Evolutionary conservation across 2,113 vertebrate genomes (phyloP), one percentile per base, ranked within the genome.

Genomic region (Myotis yumanensis): DNA sequence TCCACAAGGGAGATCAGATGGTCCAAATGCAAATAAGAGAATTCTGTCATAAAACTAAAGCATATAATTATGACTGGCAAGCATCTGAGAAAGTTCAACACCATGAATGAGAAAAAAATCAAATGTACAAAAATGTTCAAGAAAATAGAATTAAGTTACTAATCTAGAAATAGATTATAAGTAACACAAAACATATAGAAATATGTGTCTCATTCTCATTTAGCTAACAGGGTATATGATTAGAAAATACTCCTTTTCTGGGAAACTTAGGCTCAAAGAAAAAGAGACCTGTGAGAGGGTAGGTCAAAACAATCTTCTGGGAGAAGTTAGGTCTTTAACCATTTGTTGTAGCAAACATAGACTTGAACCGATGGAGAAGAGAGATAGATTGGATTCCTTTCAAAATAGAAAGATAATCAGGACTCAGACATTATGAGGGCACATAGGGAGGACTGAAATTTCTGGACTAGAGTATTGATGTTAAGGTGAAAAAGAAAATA

Each of bases 121-220:
- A 75, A 84, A 76, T 51, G 11, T 15, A 35, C 10, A 54, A 66
- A 79, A 84, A 54, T 8, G 14, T 4, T 32, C 17, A 59, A 85
- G n/a, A 28, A 73, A 77, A 80, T 14, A 90, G 15, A 95, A 91
- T 48, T 93, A 79, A 75, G 37, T 75, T 82, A 35, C 37, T 23
- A 96, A 72, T 12, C 12, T 14, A 86, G 59, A 86, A 89, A 87
- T 37, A 72, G 7, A 75, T 91, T 77, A 68, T 82, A 85, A 32
- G 30, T 54, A 52, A 81, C 4, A 52, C 12, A 81, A 73, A 91
- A 68, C 7, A 81, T 93, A 71, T 43, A 25, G 7, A 12, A 94
- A n/a, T 76, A 0, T 59, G 3, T 57, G 3, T n/a, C 20, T 89
- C 10, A 59, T 69, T 86, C 7, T 52, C 30, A 46, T 66, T 23